Base-by-base conservation (phyloP, 2,797 vertebrate species). In the Lindbergichthys nudifrons region DNA sequence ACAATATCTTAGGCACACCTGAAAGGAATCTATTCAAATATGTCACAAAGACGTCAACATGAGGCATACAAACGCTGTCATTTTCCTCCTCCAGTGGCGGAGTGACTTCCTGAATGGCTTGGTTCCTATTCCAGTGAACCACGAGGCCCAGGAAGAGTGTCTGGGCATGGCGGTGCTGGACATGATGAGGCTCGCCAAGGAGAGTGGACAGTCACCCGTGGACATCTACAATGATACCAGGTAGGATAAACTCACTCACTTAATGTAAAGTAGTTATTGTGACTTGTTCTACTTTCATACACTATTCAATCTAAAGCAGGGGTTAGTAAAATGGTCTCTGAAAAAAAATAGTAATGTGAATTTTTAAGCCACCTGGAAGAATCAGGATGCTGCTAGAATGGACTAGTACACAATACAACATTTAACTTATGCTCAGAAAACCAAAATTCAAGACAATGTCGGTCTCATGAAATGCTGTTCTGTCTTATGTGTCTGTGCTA, bases 151-250 rank as follows among this genome's bases (percentile, higher is more conserved):
- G 90, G 98, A 99, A 89, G 98, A 99, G 86, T 99, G 97, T 87
- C 93, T 99, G 80, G 98, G 98, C 30, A 95, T 99, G 96, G 98
- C 97, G 0, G 97, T 98, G 72, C 88, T 99, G 64, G 98, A 99
- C 91, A 99, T 99, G 94, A 97, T 99, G 97, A 96, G 97, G 83
- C 92, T 98, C 47, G 98, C 97, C 60, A 98, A 98, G 92, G 97
- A 98, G 84, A 96, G 89, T 5, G 91, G 92, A 65, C 95, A 94
- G 81, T 97, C 96, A 0, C 96, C 97, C 1, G 88, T 98, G 73
- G 95, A 96, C 75, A 91, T 99, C 88, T 99, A 97, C 92, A 96
- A 96, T 73, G 92, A 95, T 60, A 89, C 92, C 92, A 99, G 98
- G 98, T 99, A 90, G 82, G 58, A 63, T 18, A 12, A 11, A 3